Evolutionary conservation across 2,113 vertebrate genomes (phyloP), one percentile per base, ranked within the genome.

Genomic region (Microcebus jonahi): DNA sequence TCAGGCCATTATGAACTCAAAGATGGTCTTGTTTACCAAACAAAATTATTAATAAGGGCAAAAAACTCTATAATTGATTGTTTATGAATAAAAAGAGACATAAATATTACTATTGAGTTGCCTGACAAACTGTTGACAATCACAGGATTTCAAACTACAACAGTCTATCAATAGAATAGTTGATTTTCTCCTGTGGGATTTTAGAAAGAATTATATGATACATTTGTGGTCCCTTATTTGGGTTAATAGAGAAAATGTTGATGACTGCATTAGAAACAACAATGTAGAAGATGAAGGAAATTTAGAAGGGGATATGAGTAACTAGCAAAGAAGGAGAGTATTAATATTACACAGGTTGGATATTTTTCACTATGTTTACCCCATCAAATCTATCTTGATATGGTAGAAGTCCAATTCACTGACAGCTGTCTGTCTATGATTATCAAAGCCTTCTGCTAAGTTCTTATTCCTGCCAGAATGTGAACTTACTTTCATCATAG

Each of bases 71-170:
- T 81, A 97, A 98, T 97, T 97, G 86, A 98, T 98, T 97, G 81
- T 65, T 94, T 97, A 94, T 95, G 96, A 96, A 94, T 82, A 96
- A 90, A 98, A 97, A 83, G 97, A 97, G 91, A 97, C 45, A 97
- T 55, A 75, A 89, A 93, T 0, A 6, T 68, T 48, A 89, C 34
- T 73, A 75, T 36, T 63, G 6, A 67, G 27, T 97, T 96, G 94
- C 93, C 97, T 93, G 95, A 91, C 95, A 87, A 98, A 97, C 97
- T 98, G 90, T 88, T 45, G 98, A 97, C 96, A 98, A 98, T 98
- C 98, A 98, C 97, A 98, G 92, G 95, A 94, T 98, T 98, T 98
- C 94, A 98, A 97, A 97, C 84, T 97, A 97, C 94, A 97, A 98
- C 55, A 96, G 89, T 83, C 89, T 97, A 93, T 94, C 96, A 98